Evolutionary conservation across 2,113 vertebrate genomes (phyloP).

Genomic region (Dissostichus mawsoni): DNA sequence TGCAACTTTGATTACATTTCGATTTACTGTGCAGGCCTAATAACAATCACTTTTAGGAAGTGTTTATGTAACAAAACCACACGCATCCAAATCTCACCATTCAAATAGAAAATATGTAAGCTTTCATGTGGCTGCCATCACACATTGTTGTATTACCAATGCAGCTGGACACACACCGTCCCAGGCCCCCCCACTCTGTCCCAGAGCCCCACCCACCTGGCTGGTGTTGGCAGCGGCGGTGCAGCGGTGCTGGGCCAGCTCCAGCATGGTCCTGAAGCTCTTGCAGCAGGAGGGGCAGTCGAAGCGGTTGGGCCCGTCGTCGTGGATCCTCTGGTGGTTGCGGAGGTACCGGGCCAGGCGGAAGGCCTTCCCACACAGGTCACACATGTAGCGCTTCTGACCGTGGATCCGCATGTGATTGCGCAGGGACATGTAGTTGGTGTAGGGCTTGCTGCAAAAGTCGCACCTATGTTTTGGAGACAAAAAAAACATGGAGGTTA

Average conservation of each 20-base stretch:
- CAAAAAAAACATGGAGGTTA: not conserved
- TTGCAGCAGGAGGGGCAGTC: constrained; percentile 88
- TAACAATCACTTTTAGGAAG: not conserved
- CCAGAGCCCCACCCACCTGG: constrained; percentile 70
- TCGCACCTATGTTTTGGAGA: constrained; percentile 72
- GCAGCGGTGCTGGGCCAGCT: constrained; percentile 85
- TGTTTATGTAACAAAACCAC: not conserved
- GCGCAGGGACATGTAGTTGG: constrained; percentile 86
- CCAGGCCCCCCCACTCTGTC: not conserved
- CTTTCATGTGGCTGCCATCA: not conserved
- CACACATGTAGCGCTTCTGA: constrained; percentile 85
- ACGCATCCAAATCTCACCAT: not conserved
- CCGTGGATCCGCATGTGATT: constrained; percentile 87
- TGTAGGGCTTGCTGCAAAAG: constrained; percentile 86
- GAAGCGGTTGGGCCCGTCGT: constrained; percentile 86
- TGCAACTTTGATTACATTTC: too few species aligned
- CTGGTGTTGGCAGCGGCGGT: constrained; percentile 57
- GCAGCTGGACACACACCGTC: not conserved
- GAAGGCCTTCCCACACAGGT: constrained; percentile 87
- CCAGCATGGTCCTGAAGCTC: constrained; percentile 85
- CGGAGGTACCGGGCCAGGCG: constrained; percentile 84
- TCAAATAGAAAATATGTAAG: not conserved
- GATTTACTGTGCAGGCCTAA: too few species aligned
- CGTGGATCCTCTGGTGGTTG: constrained; percentile 87
- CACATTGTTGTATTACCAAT: not conserved